A percentile compares a stretch with the other conserved stretches of the same genome.
Conservation (phyloP, 2,797 vertebrate genomes). For the Sebastes variabilis region DNA sequence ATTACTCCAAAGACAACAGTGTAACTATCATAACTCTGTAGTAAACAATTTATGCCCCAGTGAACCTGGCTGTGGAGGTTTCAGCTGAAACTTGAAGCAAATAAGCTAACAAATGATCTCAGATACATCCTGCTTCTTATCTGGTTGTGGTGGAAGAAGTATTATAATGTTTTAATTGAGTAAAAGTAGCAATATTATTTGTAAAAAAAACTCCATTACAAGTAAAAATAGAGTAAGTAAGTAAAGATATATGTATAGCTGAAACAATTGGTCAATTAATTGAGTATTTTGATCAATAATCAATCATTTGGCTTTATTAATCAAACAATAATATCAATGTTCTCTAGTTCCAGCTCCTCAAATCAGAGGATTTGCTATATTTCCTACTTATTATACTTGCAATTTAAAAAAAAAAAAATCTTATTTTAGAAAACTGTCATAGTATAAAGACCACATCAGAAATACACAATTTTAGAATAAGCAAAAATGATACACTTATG, state of each 20-base stretch:
- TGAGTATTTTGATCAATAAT: neutral
- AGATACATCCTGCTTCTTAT: neutral
- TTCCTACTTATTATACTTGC: too few relatives aligned
- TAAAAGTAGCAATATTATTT: neutral
- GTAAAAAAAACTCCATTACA: neutral
- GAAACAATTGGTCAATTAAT: too few relatives aligned
- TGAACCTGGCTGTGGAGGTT: neutral
- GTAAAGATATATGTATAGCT: neutral
- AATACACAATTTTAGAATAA: too few relatives aligned
- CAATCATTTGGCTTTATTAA: neutral
- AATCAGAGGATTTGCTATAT: too few relatives aligned
- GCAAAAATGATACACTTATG: too few relatives aligned
- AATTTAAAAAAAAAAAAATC: too few relatives aligned
- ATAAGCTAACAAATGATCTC: neutral
- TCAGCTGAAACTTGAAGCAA: constrained; percentile 9
- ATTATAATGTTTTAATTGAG: neutral
- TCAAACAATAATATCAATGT: neutral
- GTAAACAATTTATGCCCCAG: neutral
- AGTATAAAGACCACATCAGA: too few relatives aligned
- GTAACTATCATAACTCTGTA: neutral
- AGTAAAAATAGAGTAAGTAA: neutral
- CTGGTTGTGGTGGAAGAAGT: neutral
- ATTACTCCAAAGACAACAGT: neutral
- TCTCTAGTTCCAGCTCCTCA: neutral
- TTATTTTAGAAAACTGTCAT: too few relatives aligned